Percentiles rank a stretch among this genome's conserved stretches.
Conservation (phyloP, 2,888 invertebrate genomes). For the Thymelicus sylvestris region DNA sequence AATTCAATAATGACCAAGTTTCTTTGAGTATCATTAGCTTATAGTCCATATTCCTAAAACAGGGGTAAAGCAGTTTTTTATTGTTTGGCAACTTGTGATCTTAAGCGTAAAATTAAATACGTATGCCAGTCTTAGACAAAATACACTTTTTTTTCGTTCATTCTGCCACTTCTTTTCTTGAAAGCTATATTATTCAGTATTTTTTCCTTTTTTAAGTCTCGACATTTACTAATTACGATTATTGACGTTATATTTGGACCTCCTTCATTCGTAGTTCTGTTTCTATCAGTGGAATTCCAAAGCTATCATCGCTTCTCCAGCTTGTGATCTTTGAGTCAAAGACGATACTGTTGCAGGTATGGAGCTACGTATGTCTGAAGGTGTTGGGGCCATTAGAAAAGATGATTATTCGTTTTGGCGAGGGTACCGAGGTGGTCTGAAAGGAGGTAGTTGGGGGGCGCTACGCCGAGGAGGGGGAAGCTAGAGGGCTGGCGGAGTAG, state of each 20-base stretch:
- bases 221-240: not conserved
- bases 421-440: conserved; percentile 86
- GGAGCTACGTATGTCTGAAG: conserved; percentile 40
- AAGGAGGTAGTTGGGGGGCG: conserved; percentile 85
- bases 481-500: conserved; percentile 86
- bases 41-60: not conserved
- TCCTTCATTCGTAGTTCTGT: conserved; percentile 21
- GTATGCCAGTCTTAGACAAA: conserved; percentile 3
- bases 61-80: not conserved
- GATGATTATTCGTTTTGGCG: conserved; percentile 86
- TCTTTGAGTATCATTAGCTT: too few species aligned
- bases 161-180: not conserved
- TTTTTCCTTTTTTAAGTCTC: not conserved
- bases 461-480: conserved; percentile 85
- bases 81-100: not conserved
- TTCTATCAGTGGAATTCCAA: not conserved
- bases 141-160: not conserved
- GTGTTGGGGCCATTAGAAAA: conserved; percentile 83
- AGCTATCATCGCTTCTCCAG: not conserved
- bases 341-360: conserved; percentile 11
- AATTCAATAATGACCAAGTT: too few species aligned
- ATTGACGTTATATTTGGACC: not conserved
- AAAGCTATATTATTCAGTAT: not conserved
- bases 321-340: not conserved
- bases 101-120: not conserved